phyloP scores from a whole-genome alignment of 2,888 invertebrate species.

The Drosophila paranaensis region DNA sequence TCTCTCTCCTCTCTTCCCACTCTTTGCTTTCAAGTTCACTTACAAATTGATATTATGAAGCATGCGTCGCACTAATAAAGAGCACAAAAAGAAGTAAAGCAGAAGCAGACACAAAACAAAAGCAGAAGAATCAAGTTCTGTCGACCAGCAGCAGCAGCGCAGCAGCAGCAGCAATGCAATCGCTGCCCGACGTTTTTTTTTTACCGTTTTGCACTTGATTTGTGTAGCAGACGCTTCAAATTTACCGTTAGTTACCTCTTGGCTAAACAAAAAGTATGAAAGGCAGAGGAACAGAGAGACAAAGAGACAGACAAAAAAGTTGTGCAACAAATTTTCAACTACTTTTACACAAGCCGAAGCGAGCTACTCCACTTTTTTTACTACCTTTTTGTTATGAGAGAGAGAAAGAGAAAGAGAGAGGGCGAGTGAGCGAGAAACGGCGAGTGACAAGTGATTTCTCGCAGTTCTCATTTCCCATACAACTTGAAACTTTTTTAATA shows the following conservation, averaged over 20 bases:
- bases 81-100: constrained; percentile 23
- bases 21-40: constrained; percentile 11
- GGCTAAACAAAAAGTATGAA: constrained; percentile 19
- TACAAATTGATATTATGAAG: constrained; percentile 58
- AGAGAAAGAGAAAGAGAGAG: neutral
- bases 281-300: neutral
- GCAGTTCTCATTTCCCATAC: constrained; percentile 52
- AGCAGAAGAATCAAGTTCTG: constrained; percentile 60
- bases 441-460: constrained; percentile 50
- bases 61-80: constrained; percentile 46
- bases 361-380: constrained; percentile 4
- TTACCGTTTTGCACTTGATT: constrained; percentile 59
- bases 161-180: constrained; percentile 18
- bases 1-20: neutral
- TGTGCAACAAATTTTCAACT: constrained; percentile 43
- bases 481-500: constrained; percentile 75
- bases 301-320: constrained; percentile 32
- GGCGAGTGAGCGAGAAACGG: neutral
- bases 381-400: constrained; percentile 9
- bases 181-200: constrained; percentile 30
- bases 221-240: constrained; percentile 49
- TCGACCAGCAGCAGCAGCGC: constrained; percentile 30
- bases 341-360: too few species aligned
- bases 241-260: constrained; percentile 44
- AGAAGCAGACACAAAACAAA: constrained; percentile 24